These are phyloP conservation scores for Sphaerophoria rueppellii DNA, from an alignment of 2,888 invertebrate species.

Conservation along the genomic window DNA sequence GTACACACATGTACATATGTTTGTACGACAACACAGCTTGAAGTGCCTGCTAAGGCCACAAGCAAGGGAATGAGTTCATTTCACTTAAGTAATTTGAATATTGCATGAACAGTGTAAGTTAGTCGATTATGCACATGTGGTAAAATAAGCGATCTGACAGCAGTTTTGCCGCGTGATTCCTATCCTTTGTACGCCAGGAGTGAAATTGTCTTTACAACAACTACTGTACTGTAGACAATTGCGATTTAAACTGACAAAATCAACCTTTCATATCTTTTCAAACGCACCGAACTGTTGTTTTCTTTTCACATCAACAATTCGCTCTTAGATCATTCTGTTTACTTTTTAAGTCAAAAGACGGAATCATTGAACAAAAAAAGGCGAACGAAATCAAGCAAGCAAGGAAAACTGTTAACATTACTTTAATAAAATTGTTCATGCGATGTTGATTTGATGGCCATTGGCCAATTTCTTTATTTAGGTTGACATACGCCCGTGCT, in stretches of 20 bases:
- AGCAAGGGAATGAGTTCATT: constrained; percentile 42
- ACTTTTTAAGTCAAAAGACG: constrained; percentile 44
- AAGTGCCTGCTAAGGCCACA: neutral
- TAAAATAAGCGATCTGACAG: neutral
- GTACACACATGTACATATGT: too few relatives aligned
- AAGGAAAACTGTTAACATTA: constrained; percentile 16
- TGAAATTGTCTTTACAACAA: too few relatives aligned
- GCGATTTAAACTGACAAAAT: too few relatives aligned
- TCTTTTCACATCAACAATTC: neutral
- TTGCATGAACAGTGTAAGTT: neutral
- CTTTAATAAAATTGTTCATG: constrained; percentile 52
- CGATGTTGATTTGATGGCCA: constrained; percentile 58
- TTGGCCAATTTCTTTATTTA: constrained; percentile 63
- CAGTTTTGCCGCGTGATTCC: too few relatives aligned
- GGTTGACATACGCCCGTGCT: constrained; percentile 58
- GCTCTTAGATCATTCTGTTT: constrained; percentile 66
- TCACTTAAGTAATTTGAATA: constrained; percentile 10
- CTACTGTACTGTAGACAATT: too few relatives aligned
- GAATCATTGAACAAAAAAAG: neutral
- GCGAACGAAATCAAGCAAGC: neutral
- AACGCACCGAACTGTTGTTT: neutral
- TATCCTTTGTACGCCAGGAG: too few relatives aligned
- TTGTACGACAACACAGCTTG: neutral
- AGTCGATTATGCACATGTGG: neutral
- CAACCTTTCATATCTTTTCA: neutral